Evolutionary conservation across 2,797 vertebrate species (phyloP).

Genomic region (Amniataba percoides): DNA sequence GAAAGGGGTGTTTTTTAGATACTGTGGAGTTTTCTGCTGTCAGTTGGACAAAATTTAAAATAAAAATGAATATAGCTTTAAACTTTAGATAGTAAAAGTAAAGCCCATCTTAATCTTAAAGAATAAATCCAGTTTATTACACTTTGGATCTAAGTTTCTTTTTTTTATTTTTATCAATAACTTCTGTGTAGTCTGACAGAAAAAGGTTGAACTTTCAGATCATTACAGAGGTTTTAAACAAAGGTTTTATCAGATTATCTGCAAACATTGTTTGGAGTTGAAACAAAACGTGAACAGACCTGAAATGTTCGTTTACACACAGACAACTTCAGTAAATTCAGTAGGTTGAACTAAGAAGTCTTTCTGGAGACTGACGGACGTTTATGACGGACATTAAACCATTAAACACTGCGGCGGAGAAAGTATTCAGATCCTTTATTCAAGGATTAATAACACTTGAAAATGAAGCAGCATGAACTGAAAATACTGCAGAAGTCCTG

Average conservation of each 20-base stretch:
- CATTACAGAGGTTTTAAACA: neutral
- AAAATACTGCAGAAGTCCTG: neutral
- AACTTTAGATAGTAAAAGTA: neutral
- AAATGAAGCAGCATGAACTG: too few species aligned
- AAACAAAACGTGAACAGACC: too few species aligned
- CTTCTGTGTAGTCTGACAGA: neutral
- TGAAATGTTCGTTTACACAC: too few species aligned
- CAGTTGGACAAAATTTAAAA: neutral
- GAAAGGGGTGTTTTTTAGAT: neutral
- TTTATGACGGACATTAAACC: neutral
- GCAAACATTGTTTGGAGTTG: neutral
- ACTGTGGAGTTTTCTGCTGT: neutral
- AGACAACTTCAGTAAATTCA: too few species aligned
- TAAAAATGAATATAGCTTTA: neutral
- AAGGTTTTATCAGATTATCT: neutral
- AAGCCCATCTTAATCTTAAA: neutral
- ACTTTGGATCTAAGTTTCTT: neutral
- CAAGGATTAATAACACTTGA: too few species aligned
- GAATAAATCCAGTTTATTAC: neutral
- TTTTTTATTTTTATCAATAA: neutral
- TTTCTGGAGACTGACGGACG: neutral
- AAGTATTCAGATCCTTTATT: too few species aligned
- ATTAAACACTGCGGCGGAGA: too few species aligned
- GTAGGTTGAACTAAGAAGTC: neutral
- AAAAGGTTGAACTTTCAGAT: neutral